These are phyloP conservation scores for Ceratina australensis DNA, from an alignment of 1,140 invertebrate species.

Conservation along the genomic window DNA sequence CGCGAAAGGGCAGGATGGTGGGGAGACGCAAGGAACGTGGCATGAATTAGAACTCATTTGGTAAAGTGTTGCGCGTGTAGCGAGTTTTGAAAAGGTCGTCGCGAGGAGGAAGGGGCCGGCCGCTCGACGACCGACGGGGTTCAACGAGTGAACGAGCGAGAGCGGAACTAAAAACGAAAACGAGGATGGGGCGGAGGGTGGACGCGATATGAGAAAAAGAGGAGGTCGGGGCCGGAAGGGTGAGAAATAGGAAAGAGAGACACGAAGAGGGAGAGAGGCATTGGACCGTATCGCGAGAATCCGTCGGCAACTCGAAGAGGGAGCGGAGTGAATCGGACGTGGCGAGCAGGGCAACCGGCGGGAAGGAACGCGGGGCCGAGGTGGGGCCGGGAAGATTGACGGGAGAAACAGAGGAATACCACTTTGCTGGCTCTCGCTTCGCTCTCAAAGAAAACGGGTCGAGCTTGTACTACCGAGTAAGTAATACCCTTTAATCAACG, in stretches of 20 bases:
- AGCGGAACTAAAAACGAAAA: constrained; percentile 30
- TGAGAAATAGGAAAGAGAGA: neutral
- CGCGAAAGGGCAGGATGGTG: neutral
- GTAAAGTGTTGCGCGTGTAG: constrained; percentile 61
- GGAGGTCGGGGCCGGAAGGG: neutral
- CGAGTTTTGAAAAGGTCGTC: constrained; percentile 44
- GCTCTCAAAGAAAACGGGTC: constrained; percentile 46
- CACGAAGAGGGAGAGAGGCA: constrained; percentile 1
- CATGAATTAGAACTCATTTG: constrained; percentile 70
- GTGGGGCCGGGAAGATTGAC: constrained; percentile 7
- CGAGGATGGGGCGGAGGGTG: neutral
- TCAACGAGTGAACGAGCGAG: neutral
- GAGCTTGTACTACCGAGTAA: constrained; percentile 33
- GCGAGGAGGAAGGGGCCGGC: neutral
- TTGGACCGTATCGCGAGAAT: constrained; percentile 29
- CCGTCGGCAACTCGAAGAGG: neutral
- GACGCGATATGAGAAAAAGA: constrained; percentile 18
- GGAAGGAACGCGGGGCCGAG: neutral
- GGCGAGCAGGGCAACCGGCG: neutral
- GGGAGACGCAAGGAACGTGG: constrained; percentile 35
- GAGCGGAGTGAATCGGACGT: constrained; percentile 2
- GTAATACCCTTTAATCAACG: constrained; percentile 48
- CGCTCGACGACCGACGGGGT: neutral
- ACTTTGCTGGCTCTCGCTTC: constrained; percentile 35
- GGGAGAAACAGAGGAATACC: constrained; percentile 42